phyloP scores from a whole-genome alignment of 2,888 invertebrate species.

The Elgonia sp. region DNA sequence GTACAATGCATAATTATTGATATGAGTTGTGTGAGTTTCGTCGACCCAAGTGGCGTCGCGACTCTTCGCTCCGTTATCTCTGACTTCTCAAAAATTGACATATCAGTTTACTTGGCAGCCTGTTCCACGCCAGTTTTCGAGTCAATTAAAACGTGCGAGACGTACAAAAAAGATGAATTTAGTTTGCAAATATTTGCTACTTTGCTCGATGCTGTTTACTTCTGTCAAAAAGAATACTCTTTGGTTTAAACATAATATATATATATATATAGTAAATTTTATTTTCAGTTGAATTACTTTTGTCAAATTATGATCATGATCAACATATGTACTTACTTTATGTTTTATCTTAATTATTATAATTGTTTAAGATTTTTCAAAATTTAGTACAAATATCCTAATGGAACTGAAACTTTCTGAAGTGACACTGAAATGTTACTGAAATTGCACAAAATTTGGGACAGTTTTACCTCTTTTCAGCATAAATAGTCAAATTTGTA shows the following conservation, averaged over 20 bases:
- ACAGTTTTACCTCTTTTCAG: no score
- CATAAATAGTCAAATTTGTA: no score
- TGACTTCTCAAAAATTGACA: constrained; percentile 88
- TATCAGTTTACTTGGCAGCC: constrained; percentile 88
- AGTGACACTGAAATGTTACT: no score
- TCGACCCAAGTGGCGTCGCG: constrained; percentile 90
- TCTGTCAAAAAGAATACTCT: constrained; percentile 82
- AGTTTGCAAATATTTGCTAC: constrained; percentile 88
- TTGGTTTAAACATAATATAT: constrained; percentile 38
- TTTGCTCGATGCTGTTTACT: constrained; percentile 89
- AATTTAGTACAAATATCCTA: no score
- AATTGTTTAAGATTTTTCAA: no score
- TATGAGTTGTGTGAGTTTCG: constrained; percentile 89
- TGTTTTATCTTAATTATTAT: no score
- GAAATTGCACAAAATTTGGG: no score
- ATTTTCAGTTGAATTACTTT: no score
- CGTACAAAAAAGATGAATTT: constrained; percentile 83
- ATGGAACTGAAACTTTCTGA: no score
- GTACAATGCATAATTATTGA: constrained; percentile 88
- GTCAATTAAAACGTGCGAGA: constrained; percentile 85
- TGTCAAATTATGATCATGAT: no score
- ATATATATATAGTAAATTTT: no score
- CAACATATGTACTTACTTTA: no score
- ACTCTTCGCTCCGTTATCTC: constrained; percentile 88
- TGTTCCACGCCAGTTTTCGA: constrained; percentile 87